Percentiles rank a stretch among this genome's conserved stretches.
Conservation (phyloP, 2,888 invertebrate genomes). For the Macrosoma leucophasiata region DNA sequence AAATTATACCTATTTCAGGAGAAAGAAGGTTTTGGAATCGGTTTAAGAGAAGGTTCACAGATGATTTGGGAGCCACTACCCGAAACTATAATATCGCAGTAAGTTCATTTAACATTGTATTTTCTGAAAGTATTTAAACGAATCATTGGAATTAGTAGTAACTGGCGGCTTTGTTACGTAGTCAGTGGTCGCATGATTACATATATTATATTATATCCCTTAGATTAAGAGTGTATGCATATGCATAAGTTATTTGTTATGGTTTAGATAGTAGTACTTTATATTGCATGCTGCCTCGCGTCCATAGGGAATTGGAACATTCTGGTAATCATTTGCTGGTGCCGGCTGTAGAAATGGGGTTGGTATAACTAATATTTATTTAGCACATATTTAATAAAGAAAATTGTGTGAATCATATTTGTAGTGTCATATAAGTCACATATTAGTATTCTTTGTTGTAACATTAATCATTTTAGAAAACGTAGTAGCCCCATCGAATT, state of each 20-base stretch:
- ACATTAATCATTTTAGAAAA: too few species aligned
- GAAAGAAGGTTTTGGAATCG: constrained; percentile 81
- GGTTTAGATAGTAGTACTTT: too few species aligned
- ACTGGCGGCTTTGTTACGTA: too few species aligned
- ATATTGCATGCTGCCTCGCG: constrained; percentile 72
- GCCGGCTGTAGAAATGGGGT: constrained; percentile 63
- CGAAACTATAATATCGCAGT: constrained; percentile 50
- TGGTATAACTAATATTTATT: constrained; percentile 41
- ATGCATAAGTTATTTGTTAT: constrained; percentile 54
- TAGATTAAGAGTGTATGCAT: too few species aligned
- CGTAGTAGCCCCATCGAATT: too few species aligned
- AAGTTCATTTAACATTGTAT: constrained; percentile 30
- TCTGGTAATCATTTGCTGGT: constrained; percentile 55
- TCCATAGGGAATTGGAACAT: constrained; percentile 49
- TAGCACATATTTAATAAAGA: too few species aligned
- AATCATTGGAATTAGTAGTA: not conserved
- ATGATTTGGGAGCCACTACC: constrained; percentile 78
- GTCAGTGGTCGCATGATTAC: too few species aligned
- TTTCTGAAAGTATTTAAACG: not conserved
- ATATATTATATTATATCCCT: too few species aligned
- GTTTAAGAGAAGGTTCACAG: constrained; percentile 78
- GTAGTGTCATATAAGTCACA: too few species aligned
- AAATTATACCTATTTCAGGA: constrained; percentile 66
- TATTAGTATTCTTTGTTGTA: too few species aligned
- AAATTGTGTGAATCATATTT: too few species aligned